Base-by-base conservation (phyloP, 2,888 invertebrate genomes). In the Temnothorax ravouxi region DNA sequence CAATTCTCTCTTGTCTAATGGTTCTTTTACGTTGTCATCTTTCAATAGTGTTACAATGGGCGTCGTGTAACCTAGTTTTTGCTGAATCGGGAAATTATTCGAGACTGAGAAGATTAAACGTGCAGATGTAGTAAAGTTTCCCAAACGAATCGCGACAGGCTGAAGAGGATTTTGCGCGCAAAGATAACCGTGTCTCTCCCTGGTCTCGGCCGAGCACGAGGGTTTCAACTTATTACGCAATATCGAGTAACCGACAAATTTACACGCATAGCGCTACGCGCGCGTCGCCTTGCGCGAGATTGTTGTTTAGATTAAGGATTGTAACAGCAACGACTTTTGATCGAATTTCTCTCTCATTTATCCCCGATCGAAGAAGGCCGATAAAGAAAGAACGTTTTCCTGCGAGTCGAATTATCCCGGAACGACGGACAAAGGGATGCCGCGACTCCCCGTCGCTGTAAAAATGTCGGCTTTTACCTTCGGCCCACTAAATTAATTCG, bases 151-250 rank as follows among this genome's bases (percentile, higher is more conserved):
- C 59, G 59, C 72, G 72, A 71, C 52, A 34, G 59, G 47, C 25
- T 72, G 59, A 72, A 61, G 79, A 72, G 38, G 61, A 80, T 72
- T 71, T 71, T 72, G 59, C 79, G 71, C 71, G 56, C 72, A 50
- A 25, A 47, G 59, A 34, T 72, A 80, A 80, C 25, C 44, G 47
- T 21, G 79, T 71, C 71, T 80, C 72, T 71, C 38, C 72, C 56
- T 59, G 69, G 79, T 80, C 9, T 41, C 77, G 69, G 69, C 34
- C 56, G 59, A n/a, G 59, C 59, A 15, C 21, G 47, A 21, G 18
- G 25, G 47, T 80, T 80, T 80, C 79, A 47, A 80, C 34, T 21
- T 71, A 59, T 72, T 71, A 80, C 79, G 79, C 79, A 80, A 80
- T 47, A 59, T 61, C 59, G 59, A 59, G 72, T 61, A 72, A 80